These are phyloP conservation scores for Plutella xylostella DNA, from an alignment of 2,888 invertebrate species.

Conservation along the genomic window DNA sequence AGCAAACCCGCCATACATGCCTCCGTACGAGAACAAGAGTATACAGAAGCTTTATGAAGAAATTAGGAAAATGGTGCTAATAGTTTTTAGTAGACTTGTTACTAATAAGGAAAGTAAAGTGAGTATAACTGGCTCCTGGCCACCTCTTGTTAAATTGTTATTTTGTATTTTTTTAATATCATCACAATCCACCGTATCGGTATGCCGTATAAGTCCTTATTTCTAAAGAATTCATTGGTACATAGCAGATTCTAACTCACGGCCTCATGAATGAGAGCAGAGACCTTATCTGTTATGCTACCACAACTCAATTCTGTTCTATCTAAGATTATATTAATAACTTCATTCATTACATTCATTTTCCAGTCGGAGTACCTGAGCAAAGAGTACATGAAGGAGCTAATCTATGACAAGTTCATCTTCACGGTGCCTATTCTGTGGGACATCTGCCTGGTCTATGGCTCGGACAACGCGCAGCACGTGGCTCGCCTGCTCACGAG, in stretches of 20 bases:
- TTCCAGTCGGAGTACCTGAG: slow-evolving; percentile 72
- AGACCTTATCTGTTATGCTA: too few relatives aligned
- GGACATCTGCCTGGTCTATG: slow-evolving; percentile 82
- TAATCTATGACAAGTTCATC: slow-evolving; percentile 84
- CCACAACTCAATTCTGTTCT: too few relatives aligned
- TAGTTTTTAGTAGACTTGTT: slow-evolving; percentile 80
- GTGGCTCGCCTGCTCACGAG: slow-evolving; percentile 73
- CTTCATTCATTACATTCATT: background rate
- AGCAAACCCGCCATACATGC: slow-evolving; percentile 76
- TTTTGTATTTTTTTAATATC: background rate
- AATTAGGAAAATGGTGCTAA: slow-evolving; percentile 74
- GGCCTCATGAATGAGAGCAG: too few relatives aligned
- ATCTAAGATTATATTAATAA: too few relatives aligned
- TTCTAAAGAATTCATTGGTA: background rate
- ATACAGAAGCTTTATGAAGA: slow-evolving; percentile 64
- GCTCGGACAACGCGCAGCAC: slow-evolving; percentile 72
- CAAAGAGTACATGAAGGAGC: slow-evolving; percentile 72
- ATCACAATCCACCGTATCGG: background rate
- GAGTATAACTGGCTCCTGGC: slow-evolving; percentile 18
- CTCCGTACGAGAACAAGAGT: slow-evolving; percentile 48
- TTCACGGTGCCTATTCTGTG: slow-evolving; percentile 86
- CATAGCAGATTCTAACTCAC: background rate
- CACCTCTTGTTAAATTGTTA: too few relatives aligned
- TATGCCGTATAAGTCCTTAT: background rate
- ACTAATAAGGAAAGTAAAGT: slow-evolving; percentile 84